Evolutionary conservation across 2,113 vertebrate species (phyloP), one percentile per base, ranked within the genome.

Genomic region (Atrichornis clamosus): DNA sequence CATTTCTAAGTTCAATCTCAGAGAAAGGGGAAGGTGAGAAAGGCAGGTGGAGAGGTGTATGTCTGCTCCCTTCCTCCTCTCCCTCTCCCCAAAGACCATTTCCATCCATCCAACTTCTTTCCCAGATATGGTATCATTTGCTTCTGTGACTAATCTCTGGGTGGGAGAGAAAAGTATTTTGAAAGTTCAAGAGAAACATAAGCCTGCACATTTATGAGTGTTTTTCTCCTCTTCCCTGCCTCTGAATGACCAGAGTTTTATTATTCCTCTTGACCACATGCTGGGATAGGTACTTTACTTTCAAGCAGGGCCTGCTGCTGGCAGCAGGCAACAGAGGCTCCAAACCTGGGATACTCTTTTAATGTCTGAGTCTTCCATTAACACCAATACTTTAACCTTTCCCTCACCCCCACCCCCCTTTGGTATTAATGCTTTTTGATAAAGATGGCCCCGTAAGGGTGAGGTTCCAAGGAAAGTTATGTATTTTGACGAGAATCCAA

Each of bases 261-360:
- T 96, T 95, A 95, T 94, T 85, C n/a, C 42, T 90, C 74, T 91
- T 70, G 93, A 95, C 77, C 3, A 4, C 96, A 80, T 87, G 94
- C 96, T 95, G 96, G 72, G 91, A 90, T 92, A 93, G 82, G 80
- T 95, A 91, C 95, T 96, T 89, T 60, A 60, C n/a, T 94, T 95
- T 96, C 94, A 96, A 87, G 37, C 63, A 83, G 26, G 85, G 30
- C 59, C 65, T 89, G 44, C 39, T 92, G 77, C 67, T 96, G 93
- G 88, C 90, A 94, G 92, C 56, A 73, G 49, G 60, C 26, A 59
- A 56, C 49, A 93, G 77, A 82, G 77, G 46, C 59, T 91, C 65
- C 80, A 69, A 75, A 82, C 28, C 74, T 90, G 75, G 50, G 83
- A 75, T 79, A 41, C 5, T 4, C 68, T 84, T 95, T 93, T 91